Conservation (phyloP, 2,113 vertebrate species). For the Menidia beryllina region DNA sequence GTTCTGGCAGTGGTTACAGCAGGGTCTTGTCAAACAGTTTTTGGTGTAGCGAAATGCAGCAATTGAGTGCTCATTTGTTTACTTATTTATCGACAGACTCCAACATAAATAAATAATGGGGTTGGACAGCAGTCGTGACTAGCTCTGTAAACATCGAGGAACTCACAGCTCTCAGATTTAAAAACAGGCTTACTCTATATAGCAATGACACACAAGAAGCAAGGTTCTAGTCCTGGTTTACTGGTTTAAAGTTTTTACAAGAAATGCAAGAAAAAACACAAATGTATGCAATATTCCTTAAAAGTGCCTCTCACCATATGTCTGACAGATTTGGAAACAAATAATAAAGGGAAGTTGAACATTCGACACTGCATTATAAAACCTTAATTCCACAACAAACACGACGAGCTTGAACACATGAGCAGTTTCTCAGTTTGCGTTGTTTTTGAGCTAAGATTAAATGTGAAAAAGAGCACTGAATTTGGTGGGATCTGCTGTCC, state of each 20-base stretch:
- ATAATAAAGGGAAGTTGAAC: constrained; percentile 22
- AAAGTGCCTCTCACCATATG: constrained; percentile 1
- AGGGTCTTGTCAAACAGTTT: constrained; percentile 50
- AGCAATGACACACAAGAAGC: constrained; percentile 2
- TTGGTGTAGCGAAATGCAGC: constrained; percentile 30
- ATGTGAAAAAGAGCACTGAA: constrained; percentile 1
- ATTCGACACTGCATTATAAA: background rate
- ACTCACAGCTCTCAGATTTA: constrained; percentile 23
- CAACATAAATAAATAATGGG: constrained; percentile 75
- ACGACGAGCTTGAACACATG: constrained; percentile 42
- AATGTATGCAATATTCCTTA: background rate
- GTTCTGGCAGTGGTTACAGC: constrained; percentile 14
- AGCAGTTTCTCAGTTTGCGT: constrained; percentile 18
- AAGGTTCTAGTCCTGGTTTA: constrained; percentile 27
- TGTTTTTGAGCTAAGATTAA: constrained; percentile 5
- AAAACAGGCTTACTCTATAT: constrained; percentile 20
- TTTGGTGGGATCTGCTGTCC: constrained; percentile 51
- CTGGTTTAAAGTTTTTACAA: constrained; percentile 2
- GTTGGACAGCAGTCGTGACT: constrained; percentile 73
- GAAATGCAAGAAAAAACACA: background rate
- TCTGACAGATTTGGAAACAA: constrained; percentile 6
- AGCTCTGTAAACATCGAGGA: constrained; percentile 42
- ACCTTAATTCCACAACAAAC: constrained; percentile 44
- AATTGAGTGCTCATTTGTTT: constrained; percentile 54
- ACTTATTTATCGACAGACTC: constrained; percentile 66